Evolutionary conservation across 1,140 invertebrate genomes (phyloP).

Genomic region (Amphibalanus amphitrite): DNA sequence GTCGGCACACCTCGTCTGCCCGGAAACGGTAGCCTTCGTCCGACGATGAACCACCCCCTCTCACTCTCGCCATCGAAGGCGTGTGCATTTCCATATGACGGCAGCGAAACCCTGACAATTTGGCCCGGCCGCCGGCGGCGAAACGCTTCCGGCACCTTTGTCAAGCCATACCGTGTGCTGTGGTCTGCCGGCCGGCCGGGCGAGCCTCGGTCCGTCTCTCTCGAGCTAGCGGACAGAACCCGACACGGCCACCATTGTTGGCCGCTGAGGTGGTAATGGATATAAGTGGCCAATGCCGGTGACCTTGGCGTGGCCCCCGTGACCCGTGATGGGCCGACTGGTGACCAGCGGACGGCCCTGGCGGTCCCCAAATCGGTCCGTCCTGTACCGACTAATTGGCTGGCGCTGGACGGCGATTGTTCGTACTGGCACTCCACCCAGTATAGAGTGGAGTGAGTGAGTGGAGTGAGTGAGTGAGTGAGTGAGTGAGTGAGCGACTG

Average conservation of each 20-base stretch:
- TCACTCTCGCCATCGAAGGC: background rate
- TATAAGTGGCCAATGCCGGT: background rate
- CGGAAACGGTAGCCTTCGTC: background rate
- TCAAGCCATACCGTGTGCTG: background rate
- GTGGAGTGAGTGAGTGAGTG: too few relatives aligned
- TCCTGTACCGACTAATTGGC: background rate
- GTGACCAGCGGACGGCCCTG: background rate
- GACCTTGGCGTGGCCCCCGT: background rate
- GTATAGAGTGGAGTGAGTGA: too few relatives aligned
- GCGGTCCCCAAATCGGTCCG: background rate
- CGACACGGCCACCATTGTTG: background rate
- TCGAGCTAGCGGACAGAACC: background rate
- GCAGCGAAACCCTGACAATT: background rate
- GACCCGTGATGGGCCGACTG: background rate
- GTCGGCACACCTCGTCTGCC: too few relatives aligned
- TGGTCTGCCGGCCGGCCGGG: too few relatives aligned
- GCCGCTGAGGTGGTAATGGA: background rate
- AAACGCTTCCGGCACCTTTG: background rate
- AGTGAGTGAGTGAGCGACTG: too few relatives aligned
- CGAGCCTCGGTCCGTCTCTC: too few relatives aligned
- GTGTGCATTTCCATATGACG: background rate
- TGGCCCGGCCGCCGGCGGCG: background rate
- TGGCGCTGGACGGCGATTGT: too few relatives aligned
- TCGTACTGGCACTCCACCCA: too few relatives aligned
- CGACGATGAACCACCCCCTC: too few relatives aligned